Conservation (phyloP, 2,113 vertebrate genomes). For the Oryzias woworae region DNA sequence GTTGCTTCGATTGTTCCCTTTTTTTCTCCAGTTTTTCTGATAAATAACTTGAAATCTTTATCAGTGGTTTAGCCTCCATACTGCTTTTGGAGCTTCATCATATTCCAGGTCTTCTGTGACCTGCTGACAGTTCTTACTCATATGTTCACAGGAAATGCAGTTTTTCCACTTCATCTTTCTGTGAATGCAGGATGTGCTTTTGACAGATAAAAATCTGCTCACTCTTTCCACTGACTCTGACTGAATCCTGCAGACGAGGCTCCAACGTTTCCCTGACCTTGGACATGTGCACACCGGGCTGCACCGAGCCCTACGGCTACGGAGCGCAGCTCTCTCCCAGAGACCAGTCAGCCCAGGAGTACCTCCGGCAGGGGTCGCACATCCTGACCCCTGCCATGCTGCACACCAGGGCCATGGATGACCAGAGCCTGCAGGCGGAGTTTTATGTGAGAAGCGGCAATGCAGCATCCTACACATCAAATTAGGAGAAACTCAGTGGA, state of each 20-base stretch:
- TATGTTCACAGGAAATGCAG: too few species aligned
- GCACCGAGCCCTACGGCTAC: constrained; percentile 92
- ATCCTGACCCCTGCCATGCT: constrained; percentile 85
- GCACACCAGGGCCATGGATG: constrained; percentile 90
- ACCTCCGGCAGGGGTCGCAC: constrained; percentile 88
- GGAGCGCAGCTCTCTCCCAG: constrained; percentile 91
- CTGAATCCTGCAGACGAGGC: constrained; percentile 83
- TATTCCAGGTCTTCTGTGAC: too few species aligned
- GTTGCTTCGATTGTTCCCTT: too few species aligned
- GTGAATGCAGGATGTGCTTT: constrained; percentile 4
- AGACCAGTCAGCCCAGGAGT: constrained; percentile 90
- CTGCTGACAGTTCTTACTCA: too few species aligned
- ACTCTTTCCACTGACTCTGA: constrained; percentile 2
- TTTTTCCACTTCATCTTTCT: too few species aligned
- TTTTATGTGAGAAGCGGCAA: constrained; percentile 88
- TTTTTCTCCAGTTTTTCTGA: too few species aligned
- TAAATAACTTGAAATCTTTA: too few species aligned
- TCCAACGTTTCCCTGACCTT: constrained; percentile 97
- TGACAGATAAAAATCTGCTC: background rate
- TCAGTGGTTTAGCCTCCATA: too few species aligned
- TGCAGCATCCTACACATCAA: constrained; percentile 42
- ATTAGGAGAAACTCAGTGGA: constrained; percentile 50
- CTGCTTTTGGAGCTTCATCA: too few species aligned
- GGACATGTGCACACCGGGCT: constrained; percentile 97
- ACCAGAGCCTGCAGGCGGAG: constrained; percentile 91